Percentiles rank a stretch among this genome's conserved stretches.
Conservation (phyloP, 2,113 vertebrate genomes). For the Leptodactylus fuscus region DNA sequence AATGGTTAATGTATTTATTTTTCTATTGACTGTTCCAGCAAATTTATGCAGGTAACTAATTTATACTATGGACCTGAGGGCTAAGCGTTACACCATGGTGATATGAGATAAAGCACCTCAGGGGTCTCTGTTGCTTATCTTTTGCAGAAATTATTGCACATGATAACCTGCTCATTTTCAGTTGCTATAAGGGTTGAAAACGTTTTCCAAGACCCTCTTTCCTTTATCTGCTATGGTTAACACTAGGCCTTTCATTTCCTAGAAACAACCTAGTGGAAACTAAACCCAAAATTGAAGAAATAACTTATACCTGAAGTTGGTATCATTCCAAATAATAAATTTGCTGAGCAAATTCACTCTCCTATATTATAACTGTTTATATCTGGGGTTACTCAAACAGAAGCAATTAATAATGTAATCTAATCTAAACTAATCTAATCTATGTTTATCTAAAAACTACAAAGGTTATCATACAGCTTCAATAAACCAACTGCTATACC, state of each 20-base stretch:
- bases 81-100: slow-evolving; percentile 1
- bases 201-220: neutral
- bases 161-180: slow-evolving; percentile 20
- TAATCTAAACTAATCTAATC: too few species aligned
- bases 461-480: too few species aligned
- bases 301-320: neutral
- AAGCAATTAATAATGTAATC: too few species aligned
- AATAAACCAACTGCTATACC: too few species aligned
- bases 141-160: slow-evolving; percentile 4
- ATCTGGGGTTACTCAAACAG: too few species aligned
- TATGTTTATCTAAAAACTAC: too few species aligned
- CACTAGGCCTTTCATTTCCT: neutral
- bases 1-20: slow-evolving; percentile 7
- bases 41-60: neutral
- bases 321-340: neutral
- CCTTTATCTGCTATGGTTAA: neutral
- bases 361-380: too few species aligned
- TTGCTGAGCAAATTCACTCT: neutral
- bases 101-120: slow-evolving; percentile 19
- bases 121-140: slow-evolving; percentile 25
- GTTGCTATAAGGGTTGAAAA: slow-evolving; percentile 19
- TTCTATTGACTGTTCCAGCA: neutral
- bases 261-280: neutral
- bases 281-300: neutral
- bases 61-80: slow-evolving; percentile 6